Percentiles rank a stretch among this genome's conserved stretches.
Evolutionary conservation across 2,888 invertebrate genomes (phyloP).

Genomic region (Cylloceria caligata): DNA sequence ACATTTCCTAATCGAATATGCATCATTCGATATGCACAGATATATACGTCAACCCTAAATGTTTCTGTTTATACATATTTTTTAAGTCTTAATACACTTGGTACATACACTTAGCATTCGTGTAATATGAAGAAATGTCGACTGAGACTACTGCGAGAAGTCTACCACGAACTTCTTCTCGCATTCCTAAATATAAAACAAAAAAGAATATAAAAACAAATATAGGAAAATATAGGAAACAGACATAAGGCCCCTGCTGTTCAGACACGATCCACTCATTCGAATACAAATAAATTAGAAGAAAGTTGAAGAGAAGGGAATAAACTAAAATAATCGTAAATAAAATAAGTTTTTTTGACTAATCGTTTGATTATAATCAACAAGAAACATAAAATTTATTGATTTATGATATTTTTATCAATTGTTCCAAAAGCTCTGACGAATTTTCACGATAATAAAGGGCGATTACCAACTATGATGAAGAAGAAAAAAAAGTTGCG

Average conservation of each 20-base stretch:
- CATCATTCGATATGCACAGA: too few species aligned
- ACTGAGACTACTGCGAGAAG: slow-evolving; percentile 16
- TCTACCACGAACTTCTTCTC: background rate
- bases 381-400: too few species aligned
- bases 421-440: background rate
- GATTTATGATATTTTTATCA: slow-evolving; percentile 12
- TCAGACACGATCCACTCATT: slow-evolving; percentile 11
- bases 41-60: too few species aligned
- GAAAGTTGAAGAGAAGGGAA: background rate
- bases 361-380: slow-evolving; percentile 1
- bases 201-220: slow-evolving; percentile 16
- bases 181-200: background rate
- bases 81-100: too few species aligned
- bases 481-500: slow-evolving; percentile 36
- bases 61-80: too few species aligned
- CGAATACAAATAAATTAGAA: slow-evolving; percentile 48
- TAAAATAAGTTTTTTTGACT: slow-evolving; percentile 20
- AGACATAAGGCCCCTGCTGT: too few species aligned
- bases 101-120: slow-evolving; percentile 64
- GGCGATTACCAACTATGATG: slow-evolving; percentile 6
- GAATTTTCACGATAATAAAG: background rate
- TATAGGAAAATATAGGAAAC: slow-evolving; percentile 27
- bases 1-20: too few species aligned
- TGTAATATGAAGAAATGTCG: slow-evolving; percentile 62
- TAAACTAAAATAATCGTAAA: background rate